These are phyloP conservation scores for Smittia sp. DNA, from an alignment of 2,888 invertebrate species.

Conservation along the genomic window DNA sequence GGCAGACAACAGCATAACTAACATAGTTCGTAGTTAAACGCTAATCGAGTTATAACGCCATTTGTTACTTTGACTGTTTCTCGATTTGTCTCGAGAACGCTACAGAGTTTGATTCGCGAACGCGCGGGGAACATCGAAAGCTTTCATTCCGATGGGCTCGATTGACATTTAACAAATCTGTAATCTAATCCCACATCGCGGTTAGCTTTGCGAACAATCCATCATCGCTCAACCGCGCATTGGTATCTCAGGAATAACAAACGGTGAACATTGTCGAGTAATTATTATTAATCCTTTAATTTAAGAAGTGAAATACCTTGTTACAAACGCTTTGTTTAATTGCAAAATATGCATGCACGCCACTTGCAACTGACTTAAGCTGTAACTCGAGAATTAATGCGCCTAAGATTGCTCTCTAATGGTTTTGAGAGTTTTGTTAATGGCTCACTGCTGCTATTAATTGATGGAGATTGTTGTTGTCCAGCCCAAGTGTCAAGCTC, in stretches of 20 bases:
- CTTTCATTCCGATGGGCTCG: too few relatives aligned
- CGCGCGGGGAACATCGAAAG: neutral
- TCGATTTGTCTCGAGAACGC: neutral
- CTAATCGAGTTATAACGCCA: slow-evolving; percentile 35
- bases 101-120: neutral
- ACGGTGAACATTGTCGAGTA: neutral
- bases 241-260: too few relatives aligned
- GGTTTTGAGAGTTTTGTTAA: neutral
- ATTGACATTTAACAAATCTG: neutral
- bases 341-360: neutral
- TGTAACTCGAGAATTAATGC: slow-evolving; percentile 15
- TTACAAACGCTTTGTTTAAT: slow-evolving; percentile 9
- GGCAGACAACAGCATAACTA: neutral
- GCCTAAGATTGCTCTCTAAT: slow-evolving; percentile 11
- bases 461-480: neutral
- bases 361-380: neutral
- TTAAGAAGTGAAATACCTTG: neutral
- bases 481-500: neutral
- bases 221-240: too few relatives aligned
- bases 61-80: slow-evolving; percentile 21
- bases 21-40: slow-evolving; percentile 20
- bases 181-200: too few relatives aligned
- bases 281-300: too few relatives aligned
- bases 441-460: neutral
- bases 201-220: neutral